A percentile compares a stretch with the other conserved stretches of the same genome.
Evolutionary conservation across 2,113 vertebrate species (phyloP).

Genomic region (Myotis davidii): DNA sequence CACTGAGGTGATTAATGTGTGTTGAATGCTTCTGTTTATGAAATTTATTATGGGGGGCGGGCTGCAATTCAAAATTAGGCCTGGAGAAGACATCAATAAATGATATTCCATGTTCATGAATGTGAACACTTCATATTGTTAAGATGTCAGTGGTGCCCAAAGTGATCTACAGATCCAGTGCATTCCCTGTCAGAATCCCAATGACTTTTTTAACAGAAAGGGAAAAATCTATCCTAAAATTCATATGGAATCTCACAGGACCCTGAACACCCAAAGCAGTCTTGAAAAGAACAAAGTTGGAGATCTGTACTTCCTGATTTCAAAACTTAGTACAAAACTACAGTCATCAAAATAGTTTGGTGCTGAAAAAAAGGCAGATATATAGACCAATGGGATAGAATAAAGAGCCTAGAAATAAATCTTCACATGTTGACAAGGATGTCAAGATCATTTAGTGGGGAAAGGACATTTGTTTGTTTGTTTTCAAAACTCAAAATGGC

Average conservation of each 20-base stretch:
- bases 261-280: neutral
- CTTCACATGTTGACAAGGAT: neutral
- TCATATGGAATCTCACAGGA: neutral
- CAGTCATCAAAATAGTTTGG: neutral
- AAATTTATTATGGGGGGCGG: neutral
- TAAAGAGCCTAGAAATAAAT: neutral
- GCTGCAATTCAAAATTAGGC: neutral
- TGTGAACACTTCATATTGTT: slow-evolving; percentile 24
- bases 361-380: neutral
- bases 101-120: neutral
- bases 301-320: neutral
- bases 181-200: neutral
- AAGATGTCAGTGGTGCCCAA: neutral
- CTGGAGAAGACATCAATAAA: neutral
- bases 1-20: neutral
- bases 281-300: slow-evolving; percentile 16
- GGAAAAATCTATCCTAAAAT: slow-evolving; percentile 28
- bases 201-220: neutral
- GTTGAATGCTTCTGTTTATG: neutral
- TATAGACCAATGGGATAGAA: neutral
- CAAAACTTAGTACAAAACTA: slow-evolving; percentile 8
- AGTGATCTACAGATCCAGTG: neutral
- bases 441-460: neutral
- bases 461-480: neutral
- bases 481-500: slow-evolving; percentile 33